Evolutionary conservation across 2,113 vertebrate genomes (phyloP), one percentile per base, ranked within the genome.

Genomic region (Colinus virginianus): DNA sequence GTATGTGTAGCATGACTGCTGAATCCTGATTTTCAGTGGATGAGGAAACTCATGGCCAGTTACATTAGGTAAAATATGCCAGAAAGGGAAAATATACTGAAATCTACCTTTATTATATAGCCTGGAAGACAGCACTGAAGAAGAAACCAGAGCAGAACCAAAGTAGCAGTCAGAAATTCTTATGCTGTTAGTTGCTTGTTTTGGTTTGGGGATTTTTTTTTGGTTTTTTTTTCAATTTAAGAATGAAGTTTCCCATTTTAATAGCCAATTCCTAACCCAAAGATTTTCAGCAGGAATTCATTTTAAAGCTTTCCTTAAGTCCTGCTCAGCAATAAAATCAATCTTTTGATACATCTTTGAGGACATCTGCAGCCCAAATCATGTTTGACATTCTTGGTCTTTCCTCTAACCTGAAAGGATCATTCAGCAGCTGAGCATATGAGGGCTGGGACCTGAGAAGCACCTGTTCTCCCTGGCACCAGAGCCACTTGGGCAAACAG

Each of bases 401-500:
- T 49, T 14, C 42, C 61, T 32, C 28, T 56, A 66, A 49, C 34
- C 32, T 72, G 53, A 55, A 74, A 62, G 23, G 13, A 22, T 46
- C 58, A 30, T 13, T 34, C 21, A 36, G 32, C 23, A 34, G n/a
- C 38, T 19, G 17, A 3, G 3, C 45, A 32, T 23, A 25, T 2
- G 1, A 87, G 40, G 21, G 45, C 32, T 89, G n/a, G n/a, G 28
- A 59, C 38, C 15, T 45, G 5, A 19, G 67, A 59, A 71, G 21
- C 18, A 26, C 32, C 11, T 2, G 0, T 76, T 20, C 34, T 71
- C n/a, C 20, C 8, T 14, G 34, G 15, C 28, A 49, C 16, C 32
- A 11, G 48, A 20, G 28, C 3, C 36, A 22, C 48, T 28, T 45
- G 10, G 48, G 62, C n/a, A 51, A 40, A 12, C 3, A 23, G 11